Conservation (phyloP, 2,797 vertebrate species). For the Tapirus indicus region DNA sequence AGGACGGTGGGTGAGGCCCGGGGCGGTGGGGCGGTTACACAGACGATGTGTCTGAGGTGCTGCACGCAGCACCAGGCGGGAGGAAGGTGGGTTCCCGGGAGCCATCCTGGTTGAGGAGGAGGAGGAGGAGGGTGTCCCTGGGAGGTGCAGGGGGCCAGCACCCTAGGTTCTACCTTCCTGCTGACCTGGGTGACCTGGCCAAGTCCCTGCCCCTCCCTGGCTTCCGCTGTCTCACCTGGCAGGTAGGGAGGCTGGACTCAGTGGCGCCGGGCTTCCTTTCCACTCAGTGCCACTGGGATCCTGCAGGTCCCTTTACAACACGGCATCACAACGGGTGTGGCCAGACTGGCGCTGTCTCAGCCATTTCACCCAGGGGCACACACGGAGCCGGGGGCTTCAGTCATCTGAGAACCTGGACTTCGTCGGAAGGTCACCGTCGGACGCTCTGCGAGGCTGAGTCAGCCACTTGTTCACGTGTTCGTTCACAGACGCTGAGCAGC, state of each 20-base stretch:
- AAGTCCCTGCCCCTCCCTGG: background rate
- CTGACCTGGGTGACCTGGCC: background rate
- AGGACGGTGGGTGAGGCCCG: fast-evolving
- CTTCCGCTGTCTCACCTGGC: background rate
- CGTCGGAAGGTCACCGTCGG: fast-evolving
- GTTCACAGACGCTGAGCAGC: fast-evolving
- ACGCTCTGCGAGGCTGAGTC: background rate
- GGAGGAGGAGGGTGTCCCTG: fast-evolving
- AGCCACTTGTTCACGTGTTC: fast-evolving
- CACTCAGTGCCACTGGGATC: background rate
- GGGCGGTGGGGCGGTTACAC: fast-evolving
- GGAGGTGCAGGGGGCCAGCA: no score
- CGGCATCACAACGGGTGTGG: fast-evolving
- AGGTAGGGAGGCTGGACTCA: background rate
- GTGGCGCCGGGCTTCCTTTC: background rate
- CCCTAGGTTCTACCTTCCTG: fast-evolving
- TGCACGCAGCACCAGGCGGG: fast-evolving
- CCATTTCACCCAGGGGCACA: fast-evolving
- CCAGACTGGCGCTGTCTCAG: fast-evolving
- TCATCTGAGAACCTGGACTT: background rate
- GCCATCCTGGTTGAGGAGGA: fast-evolving
- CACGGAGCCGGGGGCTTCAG: fast-evolving
- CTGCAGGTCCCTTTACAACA: no score
- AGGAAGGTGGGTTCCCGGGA: fast-evolving
- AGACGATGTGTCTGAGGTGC: fast-evolving